These are phyloP conservation scores for Pluvianellus socialis DNA, from an alignment of 2,113 vertebrate genomes.

Conservation along the genomic window DNA sequence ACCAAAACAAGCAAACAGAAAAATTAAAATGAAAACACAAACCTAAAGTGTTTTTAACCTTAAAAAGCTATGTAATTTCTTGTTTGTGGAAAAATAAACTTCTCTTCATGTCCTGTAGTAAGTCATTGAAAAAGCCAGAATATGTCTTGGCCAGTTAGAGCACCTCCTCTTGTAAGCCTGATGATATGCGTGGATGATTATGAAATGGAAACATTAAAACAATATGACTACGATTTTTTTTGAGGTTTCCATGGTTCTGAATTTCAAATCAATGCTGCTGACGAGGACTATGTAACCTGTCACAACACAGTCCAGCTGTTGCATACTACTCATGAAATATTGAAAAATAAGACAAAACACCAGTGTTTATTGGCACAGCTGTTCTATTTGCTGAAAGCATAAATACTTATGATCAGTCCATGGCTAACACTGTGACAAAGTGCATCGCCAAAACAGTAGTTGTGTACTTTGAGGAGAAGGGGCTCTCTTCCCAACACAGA, in stretches of 20 bases:
- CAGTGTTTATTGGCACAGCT: background rate
- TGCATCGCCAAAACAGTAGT: background rate
- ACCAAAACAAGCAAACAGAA: no score
- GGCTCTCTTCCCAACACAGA: background rate
- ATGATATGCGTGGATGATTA: background rate
- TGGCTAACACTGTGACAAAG: background rate
- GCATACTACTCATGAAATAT: slow-evolving; percentile 6
- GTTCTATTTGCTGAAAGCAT: slow-evolving; percentile 1
- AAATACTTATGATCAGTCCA: slow-evolving; percentile 26
- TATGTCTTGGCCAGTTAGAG: background rate
- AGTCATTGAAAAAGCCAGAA: background rate
- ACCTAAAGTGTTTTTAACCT: no score
- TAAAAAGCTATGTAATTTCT: background rate
- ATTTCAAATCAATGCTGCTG: background rate
- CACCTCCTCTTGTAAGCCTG: background rate
- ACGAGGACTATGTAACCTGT: background rate
- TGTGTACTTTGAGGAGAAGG: background rate
- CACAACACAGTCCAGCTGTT: background rate
- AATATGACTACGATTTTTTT: fast-evolving
- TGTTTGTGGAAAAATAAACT: background rate
- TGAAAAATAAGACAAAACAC: slow-evolving; percentile 4
- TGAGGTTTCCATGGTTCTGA: background rate
- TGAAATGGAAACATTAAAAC: background rate
- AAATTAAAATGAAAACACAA: no score
- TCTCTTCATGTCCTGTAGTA: background rate